These are phyloP conservation scores for Anguilla pacifica DNA, from an alignment of 2,797 vertebrate genomes.

Conservation along the genomic window DNA sequence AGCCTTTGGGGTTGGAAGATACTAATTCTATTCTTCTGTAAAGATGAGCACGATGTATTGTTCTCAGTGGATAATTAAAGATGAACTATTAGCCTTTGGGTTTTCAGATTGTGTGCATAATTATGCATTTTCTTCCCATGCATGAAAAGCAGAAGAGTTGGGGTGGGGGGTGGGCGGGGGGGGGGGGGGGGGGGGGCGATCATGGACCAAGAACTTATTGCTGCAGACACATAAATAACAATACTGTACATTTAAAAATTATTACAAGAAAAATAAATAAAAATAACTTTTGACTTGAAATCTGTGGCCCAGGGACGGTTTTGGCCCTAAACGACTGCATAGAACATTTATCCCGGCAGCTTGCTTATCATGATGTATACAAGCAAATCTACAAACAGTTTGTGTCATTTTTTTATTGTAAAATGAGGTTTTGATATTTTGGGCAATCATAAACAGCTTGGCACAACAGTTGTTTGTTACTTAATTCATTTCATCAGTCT, in stretches of 20 bases:
- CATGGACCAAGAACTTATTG: too few species aligned
- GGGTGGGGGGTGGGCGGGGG: too few species aligned
- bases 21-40: neutral
- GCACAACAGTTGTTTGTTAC: slow-evolving; percentile 1
- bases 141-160: neutral
- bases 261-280: too few species aligned
- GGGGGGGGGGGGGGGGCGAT: too few species aligned
- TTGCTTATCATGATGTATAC: neutral
- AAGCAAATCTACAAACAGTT: neutral
- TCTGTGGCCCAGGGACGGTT: neutral
- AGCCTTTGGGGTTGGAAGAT: neutral
- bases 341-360: neutral
- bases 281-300: neutral
- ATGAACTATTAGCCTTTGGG: neutral
- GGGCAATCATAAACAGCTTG: neutral
- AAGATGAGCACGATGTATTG: neutral
- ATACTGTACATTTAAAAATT: too few species aligned
- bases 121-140: neutral
- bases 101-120: neutral
- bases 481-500: neutral
- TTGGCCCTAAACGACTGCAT: neutral
- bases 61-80: neutral
- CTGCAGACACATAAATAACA: too few species aligned
- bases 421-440: slow-evolving; percentile 3
- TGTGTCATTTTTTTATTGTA: neutral